Evolutionary conservation across 2,113 vertebrate genomes (phyloP).

Genomic region (Zootoca vivipara): DNA sequence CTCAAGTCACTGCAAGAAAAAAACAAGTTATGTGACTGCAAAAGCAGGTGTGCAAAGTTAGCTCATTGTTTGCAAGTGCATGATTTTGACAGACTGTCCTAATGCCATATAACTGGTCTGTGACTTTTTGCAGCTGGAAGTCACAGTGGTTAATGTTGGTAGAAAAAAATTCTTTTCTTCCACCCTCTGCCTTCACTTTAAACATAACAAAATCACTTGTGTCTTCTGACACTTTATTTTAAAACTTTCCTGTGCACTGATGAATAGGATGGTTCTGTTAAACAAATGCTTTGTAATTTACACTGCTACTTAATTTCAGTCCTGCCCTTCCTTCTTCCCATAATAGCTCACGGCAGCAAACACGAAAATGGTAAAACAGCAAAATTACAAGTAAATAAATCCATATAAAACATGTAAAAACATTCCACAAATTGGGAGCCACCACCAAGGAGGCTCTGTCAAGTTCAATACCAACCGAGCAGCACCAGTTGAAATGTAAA

Average conservation of each 20-base stretch:
- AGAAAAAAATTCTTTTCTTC: neutral
- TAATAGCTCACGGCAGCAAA: too few species aligned
- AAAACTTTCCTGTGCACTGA: too few species aligned
- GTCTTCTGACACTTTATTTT: neutral
- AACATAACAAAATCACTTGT: neutral
- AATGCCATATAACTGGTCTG: neutral
- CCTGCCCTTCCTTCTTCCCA: too few species aligned
- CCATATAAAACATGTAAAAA: too few species aligned
- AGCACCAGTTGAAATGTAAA: neutral
- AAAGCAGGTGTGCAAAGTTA: slow-evolving; percentile 5
- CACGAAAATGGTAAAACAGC: too few species aligned
- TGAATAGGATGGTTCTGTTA: neutral
- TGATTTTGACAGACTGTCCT: neutral
- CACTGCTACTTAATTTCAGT: too few species aligned
- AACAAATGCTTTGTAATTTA: neutral
- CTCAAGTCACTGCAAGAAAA: neutral
- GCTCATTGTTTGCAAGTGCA: neutral
- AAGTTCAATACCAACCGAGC: too few species aligned
- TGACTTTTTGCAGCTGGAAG: neutral
- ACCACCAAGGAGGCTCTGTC: too few species aligned
- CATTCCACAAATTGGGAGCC: too few species aligned
- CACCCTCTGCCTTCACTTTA: neutral
- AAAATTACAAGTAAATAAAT: too few species aligned
- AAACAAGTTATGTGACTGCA: neutral
- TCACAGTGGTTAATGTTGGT: neutral